These are phyloP conservation scores for Zosterops japonicus DNA, from an alignment of 2,113 vertebrate species.

Conservation along the genomic window DNA sequence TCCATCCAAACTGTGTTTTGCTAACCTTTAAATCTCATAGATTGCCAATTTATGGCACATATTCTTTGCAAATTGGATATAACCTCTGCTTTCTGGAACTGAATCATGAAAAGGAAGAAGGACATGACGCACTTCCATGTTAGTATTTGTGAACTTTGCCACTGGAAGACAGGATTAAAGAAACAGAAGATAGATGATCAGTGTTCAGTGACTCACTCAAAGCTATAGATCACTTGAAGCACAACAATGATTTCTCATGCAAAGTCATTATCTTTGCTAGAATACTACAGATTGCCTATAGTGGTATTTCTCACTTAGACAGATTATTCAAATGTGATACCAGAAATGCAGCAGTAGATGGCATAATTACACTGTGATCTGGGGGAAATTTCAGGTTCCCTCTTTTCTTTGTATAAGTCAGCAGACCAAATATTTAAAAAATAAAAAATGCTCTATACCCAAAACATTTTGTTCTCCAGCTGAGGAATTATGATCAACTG, in stretches of 20 bases:
- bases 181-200: neutral
- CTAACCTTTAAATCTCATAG: neutral
- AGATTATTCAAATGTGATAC: constrained; percentile 7
- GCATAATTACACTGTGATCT: constrained; percentile 20
- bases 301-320: neutral
- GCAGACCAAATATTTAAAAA: neutral
- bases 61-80: neutral
- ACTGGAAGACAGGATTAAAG: neutral
- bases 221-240: neutral
- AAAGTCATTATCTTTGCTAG: neutral
- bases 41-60: neutral
- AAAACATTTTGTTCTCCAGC: neutral
- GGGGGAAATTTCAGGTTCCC: neutral
- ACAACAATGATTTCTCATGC: neutral
- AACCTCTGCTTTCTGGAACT: neutral
- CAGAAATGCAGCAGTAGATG: constrained; percentile 44
- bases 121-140: neutral
- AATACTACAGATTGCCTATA: neutral
- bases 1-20: neutral
- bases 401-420: neutral
- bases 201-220: neutral
- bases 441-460: neutral
- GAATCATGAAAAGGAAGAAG: neutral
- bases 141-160: neutral
- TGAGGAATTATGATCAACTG: neutral